These are phyloP conservation scores for Oscheius myriophilus DNA, from an alignment of 2,888 invertebrate genomes.

Conservation along the genomic window DNA sequence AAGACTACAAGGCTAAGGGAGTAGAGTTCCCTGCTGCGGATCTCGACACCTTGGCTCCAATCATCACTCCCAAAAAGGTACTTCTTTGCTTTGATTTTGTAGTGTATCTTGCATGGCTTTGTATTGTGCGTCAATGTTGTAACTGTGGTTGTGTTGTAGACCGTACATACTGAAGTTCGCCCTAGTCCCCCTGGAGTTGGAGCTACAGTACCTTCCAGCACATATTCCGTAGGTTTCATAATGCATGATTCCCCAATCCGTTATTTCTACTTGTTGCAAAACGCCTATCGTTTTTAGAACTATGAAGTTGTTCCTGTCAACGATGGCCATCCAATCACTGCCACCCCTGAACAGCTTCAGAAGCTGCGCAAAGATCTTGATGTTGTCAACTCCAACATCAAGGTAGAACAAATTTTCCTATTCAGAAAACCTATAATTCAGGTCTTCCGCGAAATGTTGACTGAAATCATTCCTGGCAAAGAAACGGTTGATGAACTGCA, in stretches of 20 bases:
- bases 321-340: constrained; percentile 69
- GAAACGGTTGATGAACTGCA: constrained; percentile 88
- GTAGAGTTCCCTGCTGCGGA: constrained; percentile 96
- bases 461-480: constrained; percentile 85
- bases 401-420: constrained; percentile 37
- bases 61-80: constrained; percentile 68
- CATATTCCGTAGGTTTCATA: constrained; percentile 9
- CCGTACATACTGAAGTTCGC: constrained; percentile 23
- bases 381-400: constrained; percentile 76
- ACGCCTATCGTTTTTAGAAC: constrained; percentile 34
- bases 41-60: constrained; percentile 67
- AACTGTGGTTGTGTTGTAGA: constrained; percentile 31
- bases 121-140: constrained; percentile 5
- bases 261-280: not conserved
- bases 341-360: constrained; percentile 84
- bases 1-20: constrained; percentile 90
- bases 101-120: not conserved
- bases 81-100: not conserved
- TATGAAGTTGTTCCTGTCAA: constrained; percentile 43
- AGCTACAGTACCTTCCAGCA: not conserved
- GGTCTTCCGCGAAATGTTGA: constrained; percentile 93
- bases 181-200: not conserved
- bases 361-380: constrained; percentile 91
- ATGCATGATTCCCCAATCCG: not conserved
- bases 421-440: too few relatives aligned